A percentile compares a stretch with the other conserved stretches of the same genome.
Conservation (phyloP, 1,140 invertebrate species). For the Bombus terrestris region DNA sequence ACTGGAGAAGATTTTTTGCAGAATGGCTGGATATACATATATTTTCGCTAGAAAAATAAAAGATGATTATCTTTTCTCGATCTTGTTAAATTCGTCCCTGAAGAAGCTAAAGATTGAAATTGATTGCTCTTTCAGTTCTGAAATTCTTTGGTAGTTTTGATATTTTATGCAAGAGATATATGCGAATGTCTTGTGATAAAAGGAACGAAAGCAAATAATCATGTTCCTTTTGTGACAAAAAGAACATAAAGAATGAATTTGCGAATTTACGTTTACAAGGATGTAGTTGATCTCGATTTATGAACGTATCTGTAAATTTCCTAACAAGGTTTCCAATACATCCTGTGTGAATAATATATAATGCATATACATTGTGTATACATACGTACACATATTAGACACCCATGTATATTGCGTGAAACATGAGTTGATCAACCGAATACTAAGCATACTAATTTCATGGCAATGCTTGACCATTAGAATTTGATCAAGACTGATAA, state of each 20-base stretch:
- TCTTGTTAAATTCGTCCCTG: not conserved
- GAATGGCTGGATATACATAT: too few species aligned
- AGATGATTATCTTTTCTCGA: not conserved
- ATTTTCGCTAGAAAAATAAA: not conserved
- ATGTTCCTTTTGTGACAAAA: not conserved
- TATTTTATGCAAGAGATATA: not conserved
- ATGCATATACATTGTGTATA: not conserved
- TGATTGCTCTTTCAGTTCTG: not conserved
- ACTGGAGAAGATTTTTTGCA: too few species aligned
- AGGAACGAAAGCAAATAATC: not conserved
- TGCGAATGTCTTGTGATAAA: not conserved
- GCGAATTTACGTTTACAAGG: not conserved
- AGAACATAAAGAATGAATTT: not conserved
- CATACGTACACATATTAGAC: not conserved
- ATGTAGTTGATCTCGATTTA: not conserved
- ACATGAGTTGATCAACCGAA: constrained; percentile 19
- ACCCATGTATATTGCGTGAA: constrained; percentile 3
- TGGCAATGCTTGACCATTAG: constrained; percentile 1
- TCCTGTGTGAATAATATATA: not conserved
- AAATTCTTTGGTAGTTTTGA: too few species aligned
- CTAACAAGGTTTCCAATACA: constrained; percentile 3
- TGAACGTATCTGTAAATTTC: not conserved
- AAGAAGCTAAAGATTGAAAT: not conserved
- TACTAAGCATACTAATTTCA: constrained; percentile 23
- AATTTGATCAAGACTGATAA: not conserved